Evolutionary conservation across 2,113 vertebrate species (phyloP).

Genomic region (Origma solitaria): DNA sequence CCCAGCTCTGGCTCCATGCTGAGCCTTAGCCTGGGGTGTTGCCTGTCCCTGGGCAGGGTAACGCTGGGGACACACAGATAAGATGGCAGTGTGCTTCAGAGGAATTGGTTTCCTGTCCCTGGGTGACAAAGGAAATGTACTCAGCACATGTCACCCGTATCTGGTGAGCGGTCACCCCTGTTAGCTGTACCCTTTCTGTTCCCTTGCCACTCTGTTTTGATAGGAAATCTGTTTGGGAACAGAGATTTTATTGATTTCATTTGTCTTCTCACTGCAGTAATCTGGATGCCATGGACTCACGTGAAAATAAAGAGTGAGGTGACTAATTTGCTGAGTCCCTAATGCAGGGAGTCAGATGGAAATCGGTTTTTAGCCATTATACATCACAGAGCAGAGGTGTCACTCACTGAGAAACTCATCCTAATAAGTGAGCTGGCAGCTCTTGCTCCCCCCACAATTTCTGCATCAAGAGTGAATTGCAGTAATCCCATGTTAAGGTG

Average conservation of each 20-base stretch:
- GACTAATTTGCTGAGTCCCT: conserved; percentile 4
- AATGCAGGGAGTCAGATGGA: background rate
- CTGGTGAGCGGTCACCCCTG: background rate
- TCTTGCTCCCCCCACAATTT: background rate
- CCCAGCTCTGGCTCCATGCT: background rate
- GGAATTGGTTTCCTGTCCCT: background rate
- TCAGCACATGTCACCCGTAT: background rate
- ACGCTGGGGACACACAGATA: fast-evolving
- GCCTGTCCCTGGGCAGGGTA: background rate
- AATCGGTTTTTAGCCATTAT: background rate
- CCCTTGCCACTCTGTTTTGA: background rate
- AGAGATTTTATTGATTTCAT: background rate
- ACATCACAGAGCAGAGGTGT: background rate
- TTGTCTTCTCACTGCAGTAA: background rate
- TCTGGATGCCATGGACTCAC: background rate
- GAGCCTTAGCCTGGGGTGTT: background rate
- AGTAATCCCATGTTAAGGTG: conserved; percentile 20
- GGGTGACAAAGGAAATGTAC: background rate
- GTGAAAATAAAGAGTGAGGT: background rate
- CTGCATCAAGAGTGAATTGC: background rate
- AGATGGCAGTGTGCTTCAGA: background rate
- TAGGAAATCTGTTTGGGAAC: background rate
- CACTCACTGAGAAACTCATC: background rate
- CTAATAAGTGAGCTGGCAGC: conserved; percentile 4
- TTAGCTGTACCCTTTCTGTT: background rate